phyloP scores from a whole-genome alignment of 2,888 invertebrate genomes.

The Agrochola macilenta region DNA sequence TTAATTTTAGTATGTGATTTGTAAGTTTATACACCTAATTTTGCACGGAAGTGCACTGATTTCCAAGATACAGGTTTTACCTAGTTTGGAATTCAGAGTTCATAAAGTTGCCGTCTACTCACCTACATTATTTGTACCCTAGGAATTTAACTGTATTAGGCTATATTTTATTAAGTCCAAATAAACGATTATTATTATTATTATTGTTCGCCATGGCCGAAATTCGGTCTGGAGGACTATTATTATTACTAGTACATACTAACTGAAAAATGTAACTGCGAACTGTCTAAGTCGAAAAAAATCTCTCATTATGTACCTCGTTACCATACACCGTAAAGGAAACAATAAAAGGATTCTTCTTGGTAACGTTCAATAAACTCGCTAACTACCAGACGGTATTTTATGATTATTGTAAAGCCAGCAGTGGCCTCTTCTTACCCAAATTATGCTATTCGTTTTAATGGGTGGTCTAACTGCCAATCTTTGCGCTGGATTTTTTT shows the following conservation, averaged over 20 bases:
- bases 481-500: constrained; percentile 64
- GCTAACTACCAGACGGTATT: constrained; percentile 65
- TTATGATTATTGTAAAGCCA: constrained; percentile 74
- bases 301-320: constrained; percentile 26
- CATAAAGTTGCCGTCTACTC: too few relatives aligned
- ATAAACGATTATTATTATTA: too few relatives aligned
- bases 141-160: too few relatives aligned
- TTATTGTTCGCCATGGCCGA: too few relatives aligned
- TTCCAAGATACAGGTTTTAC: too few relatives aligned
- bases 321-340: constrained; percentile 55
- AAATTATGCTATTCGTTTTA: constrained; percentile 75
- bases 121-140: too few relatives aligned
- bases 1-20: too few relatives aligned
- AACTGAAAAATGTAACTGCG: background rate
- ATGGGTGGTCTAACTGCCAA: constrained; percentile 67
- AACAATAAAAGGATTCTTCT: constrained; percentile 67
- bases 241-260: background rate
- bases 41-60: too few relatives aligned
- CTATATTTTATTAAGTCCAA: too few relatives aligned
- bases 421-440: constrained; percentile 64
- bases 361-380: constrained; percentile 66
- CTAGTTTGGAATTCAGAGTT: too few relatives aligned
- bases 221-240: too few relatives aligned
- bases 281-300: background rate
- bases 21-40: too few relatives aligned